These are phyloP conservation scores for Argyrosomus regius DNA, from an alignment of 2,797 vertebrate genomes.

Conservation along the genomic window DNA sequence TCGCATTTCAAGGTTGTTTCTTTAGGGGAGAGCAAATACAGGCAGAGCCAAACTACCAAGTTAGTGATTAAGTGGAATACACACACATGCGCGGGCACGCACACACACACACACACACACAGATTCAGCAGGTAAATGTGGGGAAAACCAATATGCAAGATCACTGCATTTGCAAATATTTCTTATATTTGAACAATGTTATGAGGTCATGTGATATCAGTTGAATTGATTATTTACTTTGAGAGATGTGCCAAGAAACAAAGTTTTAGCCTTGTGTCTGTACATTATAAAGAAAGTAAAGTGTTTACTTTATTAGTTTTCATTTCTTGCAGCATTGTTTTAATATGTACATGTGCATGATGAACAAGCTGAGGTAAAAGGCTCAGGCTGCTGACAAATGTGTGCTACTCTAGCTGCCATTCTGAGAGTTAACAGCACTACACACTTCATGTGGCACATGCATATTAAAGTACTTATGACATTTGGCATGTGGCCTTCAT, in stretches of 20 bases:
- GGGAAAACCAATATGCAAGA: slow-evolving; percentile 20
- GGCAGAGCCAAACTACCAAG: slow-evolving; percentile 51
- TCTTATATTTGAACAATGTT: slow-evolving; percentile 9
- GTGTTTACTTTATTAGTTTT: slow-evolving; percentile 24
- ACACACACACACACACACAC: slow-evolving; percentile 37
- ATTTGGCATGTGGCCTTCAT: slow-evolving; percentile 50
- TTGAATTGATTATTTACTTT: slow-evolving; percentile 9
- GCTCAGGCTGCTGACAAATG: slow-evolving; percentile 23
- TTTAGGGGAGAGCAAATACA: slow-evolving; percentile 68
- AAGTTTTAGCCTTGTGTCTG: neutral
- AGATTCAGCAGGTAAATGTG: slow-evolving; percentile 22
- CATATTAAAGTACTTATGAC: slow-evolving; percentile 49
- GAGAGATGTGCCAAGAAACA: neutral
- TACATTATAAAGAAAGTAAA: slow-evolving; percentile 4
- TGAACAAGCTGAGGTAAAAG: slow-evolving; percentile 17
- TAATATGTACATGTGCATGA: neutral
- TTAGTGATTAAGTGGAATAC: slow-evolving; percentile 59
- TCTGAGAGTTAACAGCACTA: slow-evolving; percentile 41
- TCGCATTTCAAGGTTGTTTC: slow-evolving; percentile 77
- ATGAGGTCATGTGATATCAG: slow-evolving; percentile 5
- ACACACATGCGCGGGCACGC: slow-evolving; percentile 24
- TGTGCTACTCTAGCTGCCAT: slow-evolving; percentile 32
- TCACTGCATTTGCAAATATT: slow-evolving; percentile 29
- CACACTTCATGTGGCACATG: slow-evolving; percentile 37
- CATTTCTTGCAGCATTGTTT: neutral